Conservation (phyloP, 2,888 invertebrate genomes). For the Falcaria lacertinaria region DNA sequence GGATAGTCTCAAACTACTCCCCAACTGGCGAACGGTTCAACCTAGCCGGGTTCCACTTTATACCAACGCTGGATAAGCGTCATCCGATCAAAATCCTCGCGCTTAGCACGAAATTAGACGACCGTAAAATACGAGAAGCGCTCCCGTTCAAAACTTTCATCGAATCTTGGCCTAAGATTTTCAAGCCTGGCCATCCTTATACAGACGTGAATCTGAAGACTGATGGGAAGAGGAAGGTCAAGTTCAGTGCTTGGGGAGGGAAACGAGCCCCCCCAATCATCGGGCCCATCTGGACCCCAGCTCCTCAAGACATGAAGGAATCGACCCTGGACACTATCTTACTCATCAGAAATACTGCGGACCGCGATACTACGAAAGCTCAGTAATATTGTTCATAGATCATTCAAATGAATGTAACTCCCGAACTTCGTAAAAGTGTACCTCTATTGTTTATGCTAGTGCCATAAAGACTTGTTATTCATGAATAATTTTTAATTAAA, state of each 20-base stretch:
- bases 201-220: conserved; percentile 59
- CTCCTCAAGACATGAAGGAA: conserved; percentile 46
- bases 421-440: conserved; percentile 21
- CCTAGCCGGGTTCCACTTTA: conserved; percentile 51
- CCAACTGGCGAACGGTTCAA: conserved; percentile 40
- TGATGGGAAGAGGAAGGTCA: conserved; percentile 70
- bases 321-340: conserved; percentile 53
- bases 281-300: conserved; percentile 70
- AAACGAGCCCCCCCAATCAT: conserved; percentile 69
- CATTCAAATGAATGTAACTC: conserved; percentile 19
- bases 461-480: conserved; percentile 30
- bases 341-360: conserved; percentile 46
- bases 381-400: conserved; percentile 30
- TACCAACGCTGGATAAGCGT: conserved; percentile 51
- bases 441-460: conserved; percentile 29
- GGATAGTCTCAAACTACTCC: conserved; percentile 53
- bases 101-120: conserved; percentile 44
- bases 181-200: conserved; percentile 64
- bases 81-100: conserved; percentile 59
- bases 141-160: conserved; percentile 55
- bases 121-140: conserved; percentile 42
- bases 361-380: conserved; percentile 25
- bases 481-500: conserved; percentile 15
- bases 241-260: conserved; percentile 73
- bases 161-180: conserved; percentile 49